Evolutionary conservation across 2,797 vertebrate genomes (phyloP), one percentile per base, ranked within the genome.

Genomic region (Orientallactaga sibirica): DNA sequence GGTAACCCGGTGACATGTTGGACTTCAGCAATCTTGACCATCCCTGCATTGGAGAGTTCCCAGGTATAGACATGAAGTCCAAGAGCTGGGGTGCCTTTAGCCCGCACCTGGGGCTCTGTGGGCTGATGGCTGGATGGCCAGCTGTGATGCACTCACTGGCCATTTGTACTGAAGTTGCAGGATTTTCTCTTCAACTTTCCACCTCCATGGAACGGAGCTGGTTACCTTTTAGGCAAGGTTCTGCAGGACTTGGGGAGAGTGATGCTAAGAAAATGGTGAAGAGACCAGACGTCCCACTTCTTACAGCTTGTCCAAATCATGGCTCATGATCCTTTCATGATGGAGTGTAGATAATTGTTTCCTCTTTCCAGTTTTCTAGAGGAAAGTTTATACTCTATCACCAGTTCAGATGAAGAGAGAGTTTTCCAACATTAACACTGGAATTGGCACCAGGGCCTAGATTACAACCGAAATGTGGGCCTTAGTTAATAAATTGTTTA

Each of bases 401-500:
- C 85, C 91, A 87, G 85, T 87, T 87, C 77, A 37, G 80, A 78
- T 80, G 3, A 91, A 68, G 82, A 3, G 48, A 95, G 55, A 86
- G 77, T 93, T 97, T 97, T 96, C 78, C 80, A 87, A 74, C 94
- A 0, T 92, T 95, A 96, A 94, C 95, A 92, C 62, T 86, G 88
- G 29, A 86, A 83, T 80, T 96, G 91, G 94, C 95, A 94, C 43
- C 41, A n/a, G 86, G 37, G 90, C 96, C 95, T 94, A 90, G 81
- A 94, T 93, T 83, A 92, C 81, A 78, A 96, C 88, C 94, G 96
- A 90, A 86, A 52, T 81, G 77, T 86, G 91, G 88, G 90, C 94
- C 29, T 87, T 95, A 93, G 90, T 83, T 94, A 96, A 67, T 96
- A 96, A 96, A 93, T 41, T 97, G 88, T 97, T 96, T 96, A 89